phyloP scores from a whole-genome alignment of 2,888 invertebrate species.

The Myopa testacea region DNA sequence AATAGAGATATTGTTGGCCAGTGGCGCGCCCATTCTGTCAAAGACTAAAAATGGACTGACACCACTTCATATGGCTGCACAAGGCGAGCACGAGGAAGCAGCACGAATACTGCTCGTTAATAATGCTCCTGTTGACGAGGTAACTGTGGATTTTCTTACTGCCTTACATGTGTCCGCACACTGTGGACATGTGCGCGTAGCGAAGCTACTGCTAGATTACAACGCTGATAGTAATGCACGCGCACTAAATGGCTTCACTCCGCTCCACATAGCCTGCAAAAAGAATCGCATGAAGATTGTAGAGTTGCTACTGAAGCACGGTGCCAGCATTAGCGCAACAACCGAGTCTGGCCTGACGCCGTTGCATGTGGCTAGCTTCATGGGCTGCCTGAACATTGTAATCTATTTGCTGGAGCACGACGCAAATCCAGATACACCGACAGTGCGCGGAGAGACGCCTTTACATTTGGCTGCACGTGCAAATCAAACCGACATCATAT shows the following conservation, averaged over 20 bases:
- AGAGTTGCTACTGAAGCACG: conserved; percentile 93
- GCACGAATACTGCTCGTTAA: conserved; percentile 91
- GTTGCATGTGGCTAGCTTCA: conserved; percentile 97
- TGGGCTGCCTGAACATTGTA: conserved; percentile 99
- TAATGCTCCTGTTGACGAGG: conserved; percentile 98
- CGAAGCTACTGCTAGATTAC: conserved; percentile 89
- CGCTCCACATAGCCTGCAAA: conserved; percentile 98
- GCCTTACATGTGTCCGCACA: conserved; percentile 97
- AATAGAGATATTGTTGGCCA: conserved; percentile 87
- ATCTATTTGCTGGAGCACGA: conserved; percentile 94
- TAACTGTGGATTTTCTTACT: conserved; percentile 97
- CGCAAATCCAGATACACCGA: conserved; percentile 93
- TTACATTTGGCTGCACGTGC: conserved; percentile 96
- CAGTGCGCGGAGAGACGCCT: conserved; percentile 96
- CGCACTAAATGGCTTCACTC: conserved; percentile 97
- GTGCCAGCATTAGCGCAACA: conserved; percentile 82
- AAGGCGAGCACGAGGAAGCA: conserved; percentile 98
- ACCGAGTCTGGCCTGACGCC: conserved; percentile 91
- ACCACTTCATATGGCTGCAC: conserved; percentile 98
- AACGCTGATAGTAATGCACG: conserved; percentile 98
- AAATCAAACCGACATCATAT: conserved; percentile 97
- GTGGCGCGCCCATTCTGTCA: conserved; percentile 92
- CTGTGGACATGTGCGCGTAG: conserved; percentile 93
- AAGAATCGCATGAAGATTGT: conserved; percentile 96
- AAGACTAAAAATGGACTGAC: conserved; percentile 97